Base-by-base conservation (phyloP, 2,797 vertebrate genomes). In the Acropternis orthonyx region DNA sequence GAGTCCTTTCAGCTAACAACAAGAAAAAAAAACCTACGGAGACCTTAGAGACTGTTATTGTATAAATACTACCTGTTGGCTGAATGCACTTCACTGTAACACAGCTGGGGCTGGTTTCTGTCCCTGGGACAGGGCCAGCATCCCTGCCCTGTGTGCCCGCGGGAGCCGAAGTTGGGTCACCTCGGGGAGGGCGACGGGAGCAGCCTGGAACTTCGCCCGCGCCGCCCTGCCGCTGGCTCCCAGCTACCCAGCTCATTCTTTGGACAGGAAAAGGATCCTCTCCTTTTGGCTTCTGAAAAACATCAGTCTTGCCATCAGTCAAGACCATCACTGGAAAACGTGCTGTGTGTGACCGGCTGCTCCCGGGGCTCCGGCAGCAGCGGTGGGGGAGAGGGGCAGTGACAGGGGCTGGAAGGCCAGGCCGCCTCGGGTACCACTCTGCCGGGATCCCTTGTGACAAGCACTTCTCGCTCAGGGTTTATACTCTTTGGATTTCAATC, bases 401-500 rank as follows among this genome's bases (percentile, higher is more conserved):
- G 80, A 22, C 49, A 7, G 87, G 75, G 62, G 68, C 58, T 37
- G 90, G 39, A 75, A 83, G 84, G 95, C 80, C 3, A 1, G 61
- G 44, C 20, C 1, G 2, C 72, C 46, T 72, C 0, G 4, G 76
- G 54, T 22, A 65, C 62, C 85, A 48, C 81, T 90, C 92, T 78
- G 92, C 93, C 52, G 93, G 96, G 90, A 96, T 96, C 95, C 95
- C 96, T 96, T 94, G 80, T 91, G 80, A 95, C 19, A 96, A 96
- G 96, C 97, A 97, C 97, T 97, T 97, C 97, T 88, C 93, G 85
- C 95, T 97, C 97, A 86, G 89, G 95, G 93, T 96, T 96, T 97
- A 75, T 96, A 97, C 97, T 98, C 98, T 98, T 98, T 98, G 98
- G 98, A 95, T 97, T 98, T 96, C 14, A 2, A 2, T 95, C 67